These are phyloP conservation scores for Atethmia centrago DNA, from an alignment of 2,888 invertebrate genomes.

Conservation along the genomic window DNA sequence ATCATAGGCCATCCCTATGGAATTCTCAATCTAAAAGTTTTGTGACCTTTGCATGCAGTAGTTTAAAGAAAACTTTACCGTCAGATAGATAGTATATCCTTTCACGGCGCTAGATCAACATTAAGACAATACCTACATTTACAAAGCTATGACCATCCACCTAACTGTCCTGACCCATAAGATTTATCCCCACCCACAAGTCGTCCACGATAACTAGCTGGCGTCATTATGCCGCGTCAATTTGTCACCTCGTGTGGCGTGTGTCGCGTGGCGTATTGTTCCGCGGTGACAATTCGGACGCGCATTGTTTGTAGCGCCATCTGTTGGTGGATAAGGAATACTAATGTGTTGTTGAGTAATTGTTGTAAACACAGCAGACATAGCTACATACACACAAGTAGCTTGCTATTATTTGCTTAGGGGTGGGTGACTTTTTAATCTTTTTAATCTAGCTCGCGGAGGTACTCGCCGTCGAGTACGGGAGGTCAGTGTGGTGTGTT, in stretches of 20 bases:
- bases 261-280: constrained; percentile 45
- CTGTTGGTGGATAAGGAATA: constrained; percentile 40
- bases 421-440: too few relatives aligned
- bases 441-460: too few relatives aligned
- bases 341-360: constrained; percentile 38
- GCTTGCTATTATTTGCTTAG: background rate
- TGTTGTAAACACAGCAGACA: constrained; percentile 29
- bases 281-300: constrained; percentile 38
- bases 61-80: background rate
- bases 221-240: constrained; percentile 53
- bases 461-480: too few relatives aligned
- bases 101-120: background rate
- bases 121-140: background rate
- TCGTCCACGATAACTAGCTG: constrained; percentile 26
- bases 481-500: too few relatives aligned
- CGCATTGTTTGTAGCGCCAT: constrained; percentile 50
- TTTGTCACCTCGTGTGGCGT: constrained; percentile 43
- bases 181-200: constrained; percentile 21
- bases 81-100: background rate
- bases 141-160: background rate
- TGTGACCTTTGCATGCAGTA: background rate
- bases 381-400: too few relatives aligned
- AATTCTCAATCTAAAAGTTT: background rate
- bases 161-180: background rate
- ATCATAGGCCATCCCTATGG: background rate